A percentile compares a stretch with the other conserved stretches of the same genome.
phyloP scores from a whole-genome alignment of 2,888 invertebrate genomes.

The Drosophila niveifrons region DNA sequence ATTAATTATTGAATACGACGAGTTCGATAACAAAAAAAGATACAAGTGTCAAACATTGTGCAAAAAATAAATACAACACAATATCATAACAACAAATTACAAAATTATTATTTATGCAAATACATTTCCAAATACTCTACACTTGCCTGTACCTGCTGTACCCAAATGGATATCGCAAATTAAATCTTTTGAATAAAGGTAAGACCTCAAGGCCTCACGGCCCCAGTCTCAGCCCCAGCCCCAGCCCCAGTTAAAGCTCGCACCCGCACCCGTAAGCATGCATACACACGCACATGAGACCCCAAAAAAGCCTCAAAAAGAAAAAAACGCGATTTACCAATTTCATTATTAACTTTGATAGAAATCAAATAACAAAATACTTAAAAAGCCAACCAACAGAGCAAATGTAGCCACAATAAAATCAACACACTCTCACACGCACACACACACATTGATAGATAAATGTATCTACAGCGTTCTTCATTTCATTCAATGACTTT shows the following conservation, averaged over 20 bases:
- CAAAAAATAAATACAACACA: conserved; percentile 46
- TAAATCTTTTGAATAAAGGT: conserved; percentile 73
- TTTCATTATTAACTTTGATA: conserved; percentile 80
- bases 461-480: conserved; percentile 70
- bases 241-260: conserved; percentile 47
- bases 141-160: conserved; percentile 41
- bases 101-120: conserved; percentile 57
- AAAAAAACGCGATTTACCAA: conserved; percentile 69
- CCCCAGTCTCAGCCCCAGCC: conserved; percentile 32
- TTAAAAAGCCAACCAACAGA: conserved; percentile 64
- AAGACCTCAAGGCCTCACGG: conserved; percentile 59
- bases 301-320: conserved; percentile 12
- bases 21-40: conserved; percentile 34
- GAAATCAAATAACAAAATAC: conserved; percentile 79
- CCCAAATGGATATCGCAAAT: conserved; percentile 77
- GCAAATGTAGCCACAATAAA: conserved; percentile 53
- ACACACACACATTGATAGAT: conserved; percentile 29
- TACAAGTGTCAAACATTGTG: conserved; percentile 71
- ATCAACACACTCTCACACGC: conserved; percentile 28
- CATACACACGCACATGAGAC: conserved; percentile 21
- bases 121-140: conserved; percentile 33
- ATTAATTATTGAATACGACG: conserved; percentile 46
- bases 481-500: conserved; percentile 81
- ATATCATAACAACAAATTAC: conserved; percentile 38
- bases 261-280: conserved; percentile 45